A percentile compares a stretch with the other conserved stretches of the same genome.
These are phyloP conservation scores for Drosophila nr. fundita DNA, from an alignment of 2,888 invertebrate genomes.

Conservation along the genomic window DNA sequence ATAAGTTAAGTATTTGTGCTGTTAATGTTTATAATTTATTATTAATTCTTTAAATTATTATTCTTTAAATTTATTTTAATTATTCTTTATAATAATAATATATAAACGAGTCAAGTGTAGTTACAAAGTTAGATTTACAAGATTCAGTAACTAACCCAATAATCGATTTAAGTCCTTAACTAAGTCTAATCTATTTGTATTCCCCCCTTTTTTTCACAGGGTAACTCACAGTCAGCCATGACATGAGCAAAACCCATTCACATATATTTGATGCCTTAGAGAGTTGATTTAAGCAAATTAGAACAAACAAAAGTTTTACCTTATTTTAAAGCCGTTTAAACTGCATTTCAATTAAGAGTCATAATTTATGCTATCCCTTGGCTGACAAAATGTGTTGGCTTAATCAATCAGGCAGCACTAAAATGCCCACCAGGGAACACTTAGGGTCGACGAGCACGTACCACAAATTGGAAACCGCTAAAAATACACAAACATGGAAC, in stretches of 20 bases:
- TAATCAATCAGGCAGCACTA: slow-evolving; percentile 53
- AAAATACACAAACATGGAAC: slow-evolving; percentile 42
- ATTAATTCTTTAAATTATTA: too few species aligned
- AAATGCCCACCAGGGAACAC: slow-evolving; percentile 55
- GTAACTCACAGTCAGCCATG: not conserved
- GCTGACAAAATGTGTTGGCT: slow-evolving; percentile 25
- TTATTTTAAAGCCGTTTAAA: slow-evolving; percentile 2
- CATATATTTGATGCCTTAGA: not conserved
- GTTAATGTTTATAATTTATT: not conserved
- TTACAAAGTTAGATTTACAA: too few species aligned
- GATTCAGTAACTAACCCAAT: not conserved
- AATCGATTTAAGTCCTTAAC: not conserved
- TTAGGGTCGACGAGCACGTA: slow-evolving; percentile 52
- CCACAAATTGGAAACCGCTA: slow-evolving; percentile 51
- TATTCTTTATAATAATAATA: too few species aligned
- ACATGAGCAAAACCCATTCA: not conserved
- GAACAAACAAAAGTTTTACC: not conserved
- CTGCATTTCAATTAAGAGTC: slow-evolving; percentile 35
- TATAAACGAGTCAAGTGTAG: not conserved
- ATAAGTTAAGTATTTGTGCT: not conserved
- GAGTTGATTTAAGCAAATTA: not conserved
- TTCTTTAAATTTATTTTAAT: not conserved
- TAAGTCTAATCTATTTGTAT: not conserved
- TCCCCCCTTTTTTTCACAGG: not conserved
- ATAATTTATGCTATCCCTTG: slow-evolving; percentile 35